Percentiles rank a stretch among this genome's conserved stretches.
Conservation (phyloP, 2,888 invertebrate species). For the Aphodius sticticus region DNA sequence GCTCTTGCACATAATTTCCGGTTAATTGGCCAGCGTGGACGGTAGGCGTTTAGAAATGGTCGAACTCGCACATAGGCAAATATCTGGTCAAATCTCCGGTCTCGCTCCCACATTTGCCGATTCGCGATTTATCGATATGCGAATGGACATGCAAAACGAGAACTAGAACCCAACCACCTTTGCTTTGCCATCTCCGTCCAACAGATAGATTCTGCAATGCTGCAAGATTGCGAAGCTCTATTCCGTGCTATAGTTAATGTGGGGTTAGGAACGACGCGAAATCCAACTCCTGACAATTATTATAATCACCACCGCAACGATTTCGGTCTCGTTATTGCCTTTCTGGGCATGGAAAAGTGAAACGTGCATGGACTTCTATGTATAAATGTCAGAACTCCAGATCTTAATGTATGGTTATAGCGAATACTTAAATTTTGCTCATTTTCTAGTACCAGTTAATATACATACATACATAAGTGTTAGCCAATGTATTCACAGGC, state of each 20-base stretch:
- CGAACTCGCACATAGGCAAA: slow-evolving; percentile 4
- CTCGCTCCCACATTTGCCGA: background rate
- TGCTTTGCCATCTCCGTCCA: background rate
- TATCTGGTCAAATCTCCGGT: background rate
- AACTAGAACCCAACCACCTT: background rate
- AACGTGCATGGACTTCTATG: background rate
- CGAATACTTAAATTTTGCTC: background rate
- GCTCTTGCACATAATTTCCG: slow-evolving; percentile 4
- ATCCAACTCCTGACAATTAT: background rate
- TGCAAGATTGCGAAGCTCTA: too few species aligned
- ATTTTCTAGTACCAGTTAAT: background rate
- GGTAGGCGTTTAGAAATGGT: background rate
- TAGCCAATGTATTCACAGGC: background rate
- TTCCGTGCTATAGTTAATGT: background rate
- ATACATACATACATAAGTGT: background rate
- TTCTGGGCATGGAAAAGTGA: background rate
- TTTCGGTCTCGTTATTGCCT: background rate
- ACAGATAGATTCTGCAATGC: background rate
- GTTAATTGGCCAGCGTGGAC: background rate
- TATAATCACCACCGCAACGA: background rate
- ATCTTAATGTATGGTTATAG: background rate
- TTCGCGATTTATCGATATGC: slow-evolving; percentile 4
- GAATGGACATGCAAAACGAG: background rate
- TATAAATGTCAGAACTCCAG: background rate
- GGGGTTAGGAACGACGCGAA: background rate